Conservation (phyloP, 1,140 invertebrate genomes). For the Psix sp. region DNA sequence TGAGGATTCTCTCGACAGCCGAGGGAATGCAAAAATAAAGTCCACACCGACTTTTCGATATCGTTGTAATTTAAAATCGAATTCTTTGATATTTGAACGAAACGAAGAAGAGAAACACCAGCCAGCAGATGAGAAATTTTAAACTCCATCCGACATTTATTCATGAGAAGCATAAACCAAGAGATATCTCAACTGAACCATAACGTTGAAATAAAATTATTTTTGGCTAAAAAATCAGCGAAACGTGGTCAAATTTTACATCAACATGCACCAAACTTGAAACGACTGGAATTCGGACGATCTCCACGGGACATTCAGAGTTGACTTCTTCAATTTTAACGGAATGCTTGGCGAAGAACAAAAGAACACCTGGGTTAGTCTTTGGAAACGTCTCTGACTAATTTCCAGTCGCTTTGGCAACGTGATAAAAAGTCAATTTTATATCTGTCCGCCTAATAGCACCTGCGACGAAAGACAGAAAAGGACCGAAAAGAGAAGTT, state of each 20-base stretch:
- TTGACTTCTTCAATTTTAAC: conserved; percentile 37
- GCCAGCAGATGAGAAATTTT: no score
- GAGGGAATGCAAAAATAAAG: conserved; percentile 8
- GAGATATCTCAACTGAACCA: no score
- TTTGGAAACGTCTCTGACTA: conserved; percentile 67
- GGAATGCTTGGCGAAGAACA: conserved; percentile 52
- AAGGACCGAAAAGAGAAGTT: conserved; percentile 39
- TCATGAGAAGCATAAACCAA: no score
- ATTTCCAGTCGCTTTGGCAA: conserved; percentile 66
- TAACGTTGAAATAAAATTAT: no score
- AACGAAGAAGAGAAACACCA: no score
- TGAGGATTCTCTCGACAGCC: conserved; percentile 5
- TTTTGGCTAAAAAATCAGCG: conserved; percentile 1
- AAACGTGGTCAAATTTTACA: neutral
- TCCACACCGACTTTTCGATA: conserved; percentile 6
- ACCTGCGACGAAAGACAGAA: conserved; percentile 36
- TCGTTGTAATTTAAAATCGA: conserved; percentile 1
- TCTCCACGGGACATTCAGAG: conserved; percentile 25
- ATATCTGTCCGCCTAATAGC: conserved; percentile 66
- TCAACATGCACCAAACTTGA: neutral
- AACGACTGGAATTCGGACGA: conserved; percentile 30
- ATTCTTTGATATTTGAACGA: no score
- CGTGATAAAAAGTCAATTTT: conserved; percentile 73
- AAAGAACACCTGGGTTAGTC: conserved; percentile 49
- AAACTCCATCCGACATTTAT: no score